Conservation (phyloP, 92 coral and sea anemone species). For the Micromussa lordhowensis region DNA sequence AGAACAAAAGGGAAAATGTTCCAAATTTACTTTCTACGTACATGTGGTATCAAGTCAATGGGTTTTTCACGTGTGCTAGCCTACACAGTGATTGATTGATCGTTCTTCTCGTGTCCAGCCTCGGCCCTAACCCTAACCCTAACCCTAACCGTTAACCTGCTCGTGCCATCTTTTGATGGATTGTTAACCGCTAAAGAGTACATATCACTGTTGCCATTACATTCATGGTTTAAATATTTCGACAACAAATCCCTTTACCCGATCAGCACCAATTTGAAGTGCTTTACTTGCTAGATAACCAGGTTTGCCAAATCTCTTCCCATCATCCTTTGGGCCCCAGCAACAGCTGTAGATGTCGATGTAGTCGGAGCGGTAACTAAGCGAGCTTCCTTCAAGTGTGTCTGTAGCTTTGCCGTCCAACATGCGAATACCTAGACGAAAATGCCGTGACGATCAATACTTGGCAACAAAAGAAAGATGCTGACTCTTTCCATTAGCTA, state of each 20-base stretch:
- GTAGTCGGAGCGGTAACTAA: constrained; percentile 85
- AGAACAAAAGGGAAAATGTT: background rate
- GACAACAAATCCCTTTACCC: constrained; percentile 45
- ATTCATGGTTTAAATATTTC: background rate
- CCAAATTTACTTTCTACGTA: background rate
- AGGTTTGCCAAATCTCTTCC: constrained; percentile 90
- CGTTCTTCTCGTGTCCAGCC: no score
- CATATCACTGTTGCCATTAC: background rate
- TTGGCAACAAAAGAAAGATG: no score
- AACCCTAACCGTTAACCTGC: no score
- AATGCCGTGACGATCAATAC: background rate
- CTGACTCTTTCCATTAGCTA: no score
- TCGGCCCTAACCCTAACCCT: no score
- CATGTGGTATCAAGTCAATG: background rate
- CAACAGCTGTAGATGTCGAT: constrained; percentile 92
- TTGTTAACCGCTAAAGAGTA: no score
- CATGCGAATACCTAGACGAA: constrained; percentile 84
- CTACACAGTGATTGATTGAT: background rate
- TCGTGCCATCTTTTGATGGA: no score
- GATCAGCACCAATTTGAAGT: constrained; percentile 79
- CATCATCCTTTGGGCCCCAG: constrained; percentile 94
- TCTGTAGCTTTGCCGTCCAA: constrained; percentile 83
- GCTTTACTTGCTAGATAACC: constrained; percentile 85
- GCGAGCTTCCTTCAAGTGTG: constrained; percentile 83
- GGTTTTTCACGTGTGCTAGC: background rate